Evolutionary conservation across 2,113 vertebrate genomes (phyloP), one percentile per base, ranked within the genome.

Genomic region (Dicaeum eximium): DNA sequence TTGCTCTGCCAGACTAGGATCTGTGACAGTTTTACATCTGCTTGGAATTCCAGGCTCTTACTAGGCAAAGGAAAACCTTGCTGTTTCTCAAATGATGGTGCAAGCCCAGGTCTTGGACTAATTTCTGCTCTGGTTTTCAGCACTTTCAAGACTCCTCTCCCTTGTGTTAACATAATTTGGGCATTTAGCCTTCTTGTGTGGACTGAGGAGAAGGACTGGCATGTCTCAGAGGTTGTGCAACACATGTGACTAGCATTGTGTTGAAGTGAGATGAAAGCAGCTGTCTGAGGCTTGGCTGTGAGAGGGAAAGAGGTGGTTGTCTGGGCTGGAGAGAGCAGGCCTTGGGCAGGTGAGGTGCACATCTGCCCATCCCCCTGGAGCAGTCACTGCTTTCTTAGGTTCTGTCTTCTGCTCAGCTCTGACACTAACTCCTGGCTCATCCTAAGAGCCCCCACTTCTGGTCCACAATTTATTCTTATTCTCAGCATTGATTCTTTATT

Each of bases 321-420:
- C 5, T 21, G 38, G 18, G 10, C 31, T 42, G 18, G 51, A 58
- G 38, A 70, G 5, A 38, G 6, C 27, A 87, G 61, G 25, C 12
- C 10, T 71, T 45, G 57, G 22, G 23, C 20, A 93, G 25, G 33
- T 47, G 42, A 74, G 11, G 2, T 62, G 33, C 28, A 30, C 10
- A n/a, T 3, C 30, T 86, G 22, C 8, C 25, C 31, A 9, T 25
- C 13, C 9, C 15, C 4, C 17, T 67, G 22, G 23, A 10, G 23
- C 15, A 67, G 22, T 19, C 66, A 45, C 4, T 0, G 0, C 11
- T 88, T 67, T 67, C 15, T 54, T 31, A 38, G 7, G 5, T 62
- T 69, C 60, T 86, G 27, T 25, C 33, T 87, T 53, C 45, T 56
- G 22, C 27, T 88, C 38, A 73, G 20, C 4, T 16, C 20, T 56